phyloP scores from a whole-genome alignment of 2,888 invertebrate genomes.

The Dryocosmus kuriphilus region DNA sequence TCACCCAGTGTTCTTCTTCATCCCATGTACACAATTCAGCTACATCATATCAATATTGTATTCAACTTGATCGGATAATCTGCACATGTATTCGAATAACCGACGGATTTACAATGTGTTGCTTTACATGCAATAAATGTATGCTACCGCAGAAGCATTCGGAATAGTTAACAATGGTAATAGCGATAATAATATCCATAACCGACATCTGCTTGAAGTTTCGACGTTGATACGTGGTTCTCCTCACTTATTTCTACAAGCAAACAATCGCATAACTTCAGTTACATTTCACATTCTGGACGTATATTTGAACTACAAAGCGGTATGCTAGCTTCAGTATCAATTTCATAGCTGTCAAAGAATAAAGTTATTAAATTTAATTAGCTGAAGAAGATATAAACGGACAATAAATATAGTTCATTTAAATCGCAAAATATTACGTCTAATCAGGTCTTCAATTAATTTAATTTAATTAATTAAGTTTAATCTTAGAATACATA shows the following conservation, averaged over 20 bases:
- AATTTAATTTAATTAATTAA: too few relatives aligned
- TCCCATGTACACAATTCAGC: too few relatives aligned
- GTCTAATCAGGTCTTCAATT: too few relatives aligned
- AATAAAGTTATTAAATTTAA: too few relatives aligned
- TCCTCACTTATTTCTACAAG: background rate
- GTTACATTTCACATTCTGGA: background rate
- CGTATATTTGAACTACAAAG: too few relatives aligned
- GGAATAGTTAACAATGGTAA: background rate
- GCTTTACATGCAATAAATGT: background rate
- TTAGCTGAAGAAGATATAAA: too few relatives aligned
- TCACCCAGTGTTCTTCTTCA: background rate
- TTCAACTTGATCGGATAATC: constrained; percentile 1
- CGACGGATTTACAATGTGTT: background rate
- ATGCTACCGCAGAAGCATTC: background rate
- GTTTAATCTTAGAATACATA: too few relatives aligned
- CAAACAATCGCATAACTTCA: background rate
- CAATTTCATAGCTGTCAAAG: background rate
- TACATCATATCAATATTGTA: background rate
- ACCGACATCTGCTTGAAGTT: background rate
- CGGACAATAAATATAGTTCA: too few relatives aligned
- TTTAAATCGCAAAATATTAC: too few relatives aligned
- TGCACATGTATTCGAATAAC: background rate
- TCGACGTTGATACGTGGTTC: background rate
- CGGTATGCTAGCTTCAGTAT: too few relatives aligned
- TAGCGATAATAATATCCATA: background rate